Evolutionary conservation across 2,888 invertebrate species (phyloP), one percentile per base, ranked within the genome.

Genomic region (Carpatolechia fugitivella): DNA sequence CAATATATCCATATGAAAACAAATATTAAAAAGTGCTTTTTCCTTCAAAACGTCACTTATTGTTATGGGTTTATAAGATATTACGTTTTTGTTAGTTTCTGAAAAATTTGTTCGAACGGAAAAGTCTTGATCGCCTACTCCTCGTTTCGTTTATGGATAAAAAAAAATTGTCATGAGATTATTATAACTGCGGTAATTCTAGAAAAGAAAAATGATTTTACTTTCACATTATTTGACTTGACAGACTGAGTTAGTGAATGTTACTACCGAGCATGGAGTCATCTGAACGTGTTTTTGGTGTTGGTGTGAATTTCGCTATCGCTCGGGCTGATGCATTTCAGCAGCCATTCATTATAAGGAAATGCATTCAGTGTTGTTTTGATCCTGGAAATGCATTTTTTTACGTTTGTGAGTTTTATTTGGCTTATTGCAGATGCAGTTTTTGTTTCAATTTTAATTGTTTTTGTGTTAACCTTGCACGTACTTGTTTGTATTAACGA

Each of bases 371-470:
- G 29, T 13, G 29, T n/a, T 44, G 29, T 24, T 29, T 24, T 44
- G n/a, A 6, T 5, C 5, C 8, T 24, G 3, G 44, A 20, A 44
- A 24, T 24, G n/a, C 20, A 1, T 4, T 44, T 44, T 44, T 44
- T 44, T 11, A 18, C 5, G n/a, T 20, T 41, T 30, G 40, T 13
- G 40, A 44, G 13, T 52, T 38, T 53, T 36, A 31, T 44, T 18
- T 31, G 30, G 54, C 54, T 54, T 54, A 20, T 30, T 54, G 46
- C 53, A 47, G 30, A 30, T 30, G 5, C n/a, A 29, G 16, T 51
- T 51, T 38, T 29, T 51, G 24, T 51, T 38, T 51, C 44, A 44
- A 44, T 44, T 44, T 3, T 7, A 44, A 44, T 44, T 13, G 13
- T 5, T 44, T 11, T 41, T 11, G 8, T 1, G 1, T 16, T 3